Percentiles rank a stretch among this genome's conserved stretches.
Conservation (phyloP, 2,797 vertebrate species). For the Acipenser oxyrinchus region DNA sequence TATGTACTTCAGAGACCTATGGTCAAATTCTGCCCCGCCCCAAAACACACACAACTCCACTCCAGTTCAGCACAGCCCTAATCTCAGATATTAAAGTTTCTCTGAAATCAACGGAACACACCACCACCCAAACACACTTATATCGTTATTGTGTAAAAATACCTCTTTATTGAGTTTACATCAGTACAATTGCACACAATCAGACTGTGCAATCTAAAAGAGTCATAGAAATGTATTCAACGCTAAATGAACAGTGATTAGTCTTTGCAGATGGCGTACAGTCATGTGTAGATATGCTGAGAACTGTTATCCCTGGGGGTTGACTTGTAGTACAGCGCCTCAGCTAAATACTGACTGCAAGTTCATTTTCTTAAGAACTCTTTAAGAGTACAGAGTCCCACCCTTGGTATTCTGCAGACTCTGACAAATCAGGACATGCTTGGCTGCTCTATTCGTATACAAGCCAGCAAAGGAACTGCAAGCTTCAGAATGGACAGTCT, state of each 20-base stretch:
- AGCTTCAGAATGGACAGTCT: too few species aligned
- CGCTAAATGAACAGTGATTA: slow-evolving; percentile 52
- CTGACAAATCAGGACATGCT: too few species aligned
- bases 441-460: too few species aligned
- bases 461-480: too few species aligned
- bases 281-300: slow-evolving; percentile 40
- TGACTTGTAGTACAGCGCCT: background rate
- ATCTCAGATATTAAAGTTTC: too few species aligned
- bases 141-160: slow-evolving; percentile 49
- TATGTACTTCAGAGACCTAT: too few species aligned
- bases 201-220: slow-evolving; percentile 51
- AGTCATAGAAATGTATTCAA: slow-evolving; percentile 46
- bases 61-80: too few species aligned
- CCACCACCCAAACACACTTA: background rate
- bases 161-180: slow-evolving; percentile 53
- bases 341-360: background rate
- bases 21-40: too few species aligned
- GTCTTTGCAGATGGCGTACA: slow-evolving; percentile 45
- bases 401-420: background rate
- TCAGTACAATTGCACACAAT: slow-evolving; percentile 52
- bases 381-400: background rate
- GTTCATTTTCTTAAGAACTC: background rate
- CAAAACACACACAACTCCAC: too few species aligned
- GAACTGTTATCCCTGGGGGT: slow-evolving; percentile 24
- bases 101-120: too few species aligned